Base-by-base conservation (phyloP, 2,888 invertebrate species). In the Stegophylla sp. region DNA sequence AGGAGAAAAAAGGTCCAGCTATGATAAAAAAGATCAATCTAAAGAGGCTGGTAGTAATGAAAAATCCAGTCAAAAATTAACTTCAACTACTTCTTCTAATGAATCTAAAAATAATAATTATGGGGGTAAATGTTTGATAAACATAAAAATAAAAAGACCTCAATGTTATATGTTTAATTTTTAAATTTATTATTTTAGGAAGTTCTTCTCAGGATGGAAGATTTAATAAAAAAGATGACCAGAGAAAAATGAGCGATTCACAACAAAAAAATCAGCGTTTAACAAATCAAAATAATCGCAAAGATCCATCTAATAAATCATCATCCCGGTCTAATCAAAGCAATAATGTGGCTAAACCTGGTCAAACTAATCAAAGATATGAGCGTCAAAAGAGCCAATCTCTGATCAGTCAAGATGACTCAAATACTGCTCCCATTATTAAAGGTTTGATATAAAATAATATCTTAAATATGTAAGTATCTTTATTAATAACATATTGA, bases 301-400 rank as follows among this genome's bases (percentile, higher is more conserved):
- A 79, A 71, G 79, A 79, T 61, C 51, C 20, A 26, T 15, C 61
- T 26, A 79, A 79, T 51, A 23, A 41, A 51, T 51, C 59, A 28
- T 26, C 48, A 51, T 79, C 79, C 28, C 34, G 79, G 3, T 51
- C 71, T 51, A 71, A 63, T 61, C 71, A 41, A 63, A 79, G 20
- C 69, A 69, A 15, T 26, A 77, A 56, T 51, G 20, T 34, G 5
- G 10, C 45, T n/a, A 79, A 79, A n/a, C 61, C 79, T n/a, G 79
- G 79, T 48, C 79, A 79, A 61, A 71, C 61, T 9, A 67, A 45
- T 67, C 77, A 77, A 10, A 77, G 77, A 3, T 69, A 77, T 59
- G 77, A 77, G 9, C 28, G 79, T n/a, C 79, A 79, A 71, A 79
- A 79, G n/a, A 79, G 69, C 12, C 79, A 79, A 13, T 23, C 79